Conservation (phyloP, 2,113 vertebrate species). For the Podocnemis expansa region DNA sequence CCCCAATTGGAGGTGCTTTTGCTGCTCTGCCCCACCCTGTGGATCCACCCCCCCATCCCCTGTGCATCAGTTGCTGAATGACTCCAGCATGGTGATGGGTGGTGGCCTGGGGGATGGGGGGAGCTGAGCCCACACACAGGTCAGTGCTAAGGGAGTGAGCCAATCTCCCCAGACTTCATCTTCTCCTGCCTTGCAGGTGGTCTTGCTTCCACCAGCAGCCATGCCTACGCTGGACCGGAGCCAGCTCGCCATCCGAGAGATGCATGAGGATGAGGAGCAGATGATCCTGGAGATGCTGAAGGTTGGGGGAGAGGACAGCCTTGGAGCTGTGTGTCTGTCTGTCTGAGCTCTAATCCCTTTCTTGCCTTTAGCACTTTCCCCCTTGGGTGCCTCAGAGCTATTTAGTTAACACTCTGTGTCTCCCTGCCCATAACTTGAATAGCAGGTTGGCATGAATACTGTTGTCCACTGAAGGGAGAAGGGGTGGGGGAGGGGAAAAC, state of each 20-base stretch:
- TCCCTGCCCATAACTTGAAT: background rate
- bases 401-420: background rate
- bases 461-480: no score
- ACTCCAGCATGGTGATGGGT: background rate
- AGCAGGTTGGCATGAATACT: background rate
- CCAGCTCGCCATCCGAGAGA: conserved; percentile 68
- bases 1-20: no score
- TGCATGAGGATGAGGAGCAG: conserved; percentile 70
- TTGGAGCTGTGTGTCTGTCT: background rate
- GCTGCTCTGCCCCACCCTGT: background rate
- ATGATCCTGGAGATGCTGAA: conserved; percentile 72
- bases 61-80: background rate
- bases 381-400: background rate
- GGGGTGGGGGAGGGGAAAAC: background rate
- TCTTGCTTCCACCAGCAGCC: background rate
- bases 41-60: background rate
- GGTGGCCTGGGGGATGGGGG: no score
- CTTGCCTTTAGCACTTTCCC: background rate
- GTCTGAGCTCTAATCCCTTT: background rate
- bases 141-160: background rate
- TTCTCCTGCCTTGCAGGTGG: background rate
- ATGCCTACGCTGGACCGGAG: conserved; percentile 49
- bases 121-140: no score
- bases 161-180: background rate
- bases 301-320: conserved; percentile 28